Evolutionary conservation across 2,797 vertebrate species (phyloP).

Genomic region (Pantherophis vulpinus): DNA sequence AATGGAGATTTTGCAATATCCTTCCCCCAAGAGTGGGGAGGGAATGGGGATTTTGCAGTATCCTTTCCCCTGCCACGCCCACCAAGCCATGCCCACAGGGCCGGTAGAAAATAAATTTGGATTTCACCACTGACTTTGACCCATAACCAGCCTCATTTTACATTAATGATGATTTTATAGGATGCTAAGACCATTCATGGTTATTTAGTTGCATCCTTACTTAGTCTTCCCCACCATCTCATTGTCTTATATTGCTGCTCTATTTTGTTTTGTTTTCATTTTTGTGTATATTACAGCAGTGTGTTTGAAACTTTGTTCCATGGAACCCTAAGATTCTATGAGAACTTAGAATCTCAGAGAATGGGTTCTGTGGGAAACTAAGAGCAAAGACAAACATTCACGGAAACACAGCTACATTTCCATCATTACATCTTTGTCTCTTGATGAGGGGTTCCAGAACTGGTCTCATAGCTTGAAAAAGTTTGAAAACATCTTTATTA

Average conservation of each 20-base stretch:
- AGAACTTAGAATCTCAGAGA: not conserved
- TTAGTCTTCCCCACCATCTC: not conserved
- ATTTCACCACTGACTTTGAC: not conserved
- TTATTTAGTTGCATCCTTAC: not conserved
- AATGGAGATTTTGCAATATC: too few species aligned
- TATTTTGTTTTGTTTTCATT: not conserved
- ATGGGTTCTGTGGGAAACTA: not conserved
- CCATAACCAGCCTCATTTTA: not conserved
- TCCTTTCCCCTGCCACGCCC: too few species aligned
- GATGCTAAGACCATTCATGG: not conserved
- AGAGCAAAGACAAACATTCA: not conserved
- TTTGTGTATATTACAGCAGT: not conserved
- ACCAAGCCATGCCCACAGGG: too few species aligned
- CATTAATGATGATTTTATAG: not conserved
- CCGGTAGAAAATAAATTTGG: too few species aligned
- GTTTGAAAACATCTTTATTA: not conserved
- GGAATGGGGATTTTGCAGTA: too few species aligned
- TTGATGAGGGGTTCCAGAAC: not conserved
- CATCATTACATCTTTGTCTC: not conserved
- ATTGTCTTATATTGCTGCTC: not conserved
- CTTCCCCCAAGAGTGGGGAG: too few species aligned
- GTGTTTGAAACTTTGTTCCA: not conserved
- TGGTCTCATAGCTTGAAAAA: not conserved
- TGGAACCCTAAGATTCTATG: not conserved
- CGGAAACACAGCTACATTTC: not conserved